Evolutionary conservation across 2,888 invertebrate species (phyloP).

Genomic region (Agapetus fuscipes): DNA sequence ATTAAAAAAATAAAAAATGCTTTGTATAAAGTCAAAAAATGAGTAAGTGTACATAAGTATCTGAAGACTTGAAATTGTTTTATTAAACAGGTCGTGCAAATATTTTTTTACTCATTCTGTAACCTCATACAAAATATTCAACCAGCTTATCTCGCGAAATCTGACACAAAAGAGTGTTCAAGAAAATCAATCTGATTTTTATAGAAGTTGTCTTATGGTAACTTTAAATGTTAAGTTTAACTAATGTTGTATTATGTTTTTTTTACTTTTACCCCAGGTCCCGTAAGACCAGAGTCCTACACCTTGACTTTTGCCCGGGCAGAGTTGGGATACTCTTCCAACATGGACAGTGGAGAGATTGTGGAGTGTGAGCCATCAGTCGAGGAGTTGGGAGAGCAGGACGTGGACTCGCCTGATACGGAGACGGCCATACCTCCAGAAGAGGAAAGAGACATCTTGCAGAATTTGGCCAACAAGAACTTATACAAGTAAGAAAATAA

Average conservation of each 20-base stretch:
- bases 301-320: constrained; percentile 19
- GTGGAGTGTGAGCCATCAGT: constrained; percentile 20
- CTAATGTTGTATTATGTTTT: neutral
- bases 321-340: constrained; percentile 8
- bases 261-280: constrained; percentile 12
- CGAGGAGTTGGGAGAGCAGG: constrained; percentile 17
- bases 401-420: constrained; percentile 4
- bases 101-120: too few species aligned
- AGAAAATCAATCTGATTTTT: too few species aligned
- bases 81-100: too few species aligned
- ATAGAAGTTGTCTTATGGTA: too few species aligned
- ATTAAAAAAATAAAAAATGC: too few species aligned
- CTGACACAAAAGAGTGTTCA: too few species aligned
- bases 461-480: constrained; percentile 20
- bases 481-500: constrained; percentile 17
- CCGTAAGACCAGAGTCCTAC: constrained; percentile 20
- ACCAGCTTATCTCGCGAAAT: too few species aligned
- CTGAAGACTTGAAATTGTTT: too few species aligned
- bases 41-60: too few species aligned
- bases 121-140: too few species aligned
- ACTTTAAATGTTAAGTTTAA: too few species aligned
- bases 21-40: too few species aligned
- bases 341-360: constrained; percentile 8
- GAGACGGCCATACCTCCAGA: constrained; percentile 16
- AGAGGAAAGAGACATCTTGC: constrained; percentile 17